Base-by-base conservation (phyloP, 2,113 vertebrate species). In the Fukomys damarensis region DNA sequence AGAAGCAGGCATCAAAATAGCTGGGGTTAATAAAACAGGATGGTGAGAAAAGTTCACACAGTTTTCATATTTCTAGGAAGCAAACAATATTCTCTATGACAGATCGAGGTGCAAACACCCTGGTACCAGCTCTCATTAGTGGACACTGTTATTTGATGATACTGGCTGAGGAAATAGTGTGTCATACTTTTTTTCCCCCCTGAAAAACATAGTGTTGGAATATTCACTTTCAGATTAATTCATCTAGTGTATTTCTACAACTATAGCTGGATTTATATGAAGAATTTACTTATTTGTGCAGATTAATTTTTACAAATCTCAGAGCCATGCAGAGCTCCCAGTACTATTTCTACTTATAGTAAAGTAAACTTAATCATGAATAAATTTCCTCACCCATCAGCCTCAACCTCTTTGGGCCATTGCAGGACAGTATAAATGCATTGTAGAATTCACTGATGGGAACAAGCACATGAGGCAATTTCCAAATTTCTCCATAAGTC, bases 361-460 rank as follows among this genome's bases (percentile, higher is more conserved):
- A 59, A 61, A 52, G 41, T 52, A 91, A 95, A 89, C 38, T 96
- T 72, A 70, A 17, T 32, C 81, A 85, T 85, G 70, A 56, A 70
- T 38, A 46, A 70, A 43, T 85, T 84, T 84, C 77, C 28, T 86
- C 56, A 74, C 86, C 49, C 3, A 49, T 74, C 82, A 65, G 13
- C 26, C 83, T 82, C 13, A 35, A 49, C 12, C 38, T 32, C 56
- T 49, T 86, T 66, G 87, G 65, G 43, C 14, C 66, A 80, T 38
- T 86, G 43, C 22, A 63, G 26, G 28, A 5, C 46, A 74, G 13
- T 66, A 32, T 43, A 82, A 72, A 74, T 81, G 14, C 14, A 56
- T 90, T 61, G 32, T 26, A 13, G 38, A 74, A 35, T 94, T 84
- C 82, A 66, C 17, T 90, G 38, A 58, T 74, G 19, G 35, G 61